Percentiles rank a stretch among this genome's conserved stretches.
phyloP scores from a whole-genome alignment of 2,113 vertebrate genomes.

The Periophthalmodon schlosseri region DNA sequence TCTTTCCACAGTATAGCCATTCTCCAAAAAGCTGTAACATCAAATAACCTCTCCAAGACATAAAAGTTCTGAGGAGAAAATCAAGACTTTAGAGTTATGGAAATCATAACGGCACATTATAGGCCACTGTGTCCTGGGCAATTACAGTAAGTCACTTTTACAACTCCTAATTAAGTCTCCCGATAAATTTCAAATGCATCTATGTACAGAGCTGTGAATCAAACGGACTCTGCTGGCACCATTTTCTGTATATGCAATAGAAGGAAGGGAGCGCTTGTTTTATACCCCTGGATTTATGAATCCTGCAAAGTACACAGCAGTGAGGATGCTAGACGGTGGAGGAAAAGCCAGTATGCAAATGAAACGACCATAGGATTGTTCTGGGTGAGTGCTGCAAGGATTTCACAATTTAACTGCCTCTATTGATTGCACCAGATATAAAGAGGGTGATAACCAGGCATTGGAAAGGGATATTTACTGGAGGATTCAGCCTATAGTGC shows the following conservation, averaged over 20 bases:
- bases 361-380: slow-evolving; percentile 29
- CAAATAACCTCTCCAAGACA: slow-evolving; percentile 13
- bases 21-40: slow-evolving; percentile 15
- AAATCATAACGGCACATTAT: slow-evolving; percentile 61
- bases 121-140: slow-evolving; percentile 42
- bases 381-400: slow-evolving; percentile 11
- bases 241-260: slow-evolving; percentile 17
- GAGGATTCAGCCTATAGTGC: neutral
- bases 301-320: slow-evolving; percentile 51
- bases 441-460: neutral
- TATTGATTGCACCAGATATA: neutral
- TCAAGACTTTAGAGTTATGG: slow-evolving; percentile 52
- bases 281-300: slow-evolving; percentile 56
- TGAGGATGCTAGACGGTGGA: slow-evolving; percentile 30
- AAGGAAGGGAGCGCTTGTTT: slow-evolving; percentile 29
- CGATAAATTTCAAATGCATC: slow-evolving; percentile 65
- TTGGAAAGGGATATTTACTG: slow-evolving; percentile 5
- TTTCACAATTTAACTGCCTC: neutral
- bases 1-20: slow-evolving; percentile 20
- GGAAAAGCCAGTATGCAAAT: slow-evolving; percentile 46
- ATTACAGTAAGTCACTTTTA: slow-evolving; percentile 71
- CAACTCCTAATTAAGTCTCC: slow-evolving; percentile 62
- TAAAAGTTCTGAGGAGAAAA: slow-evolving; percentile 44
- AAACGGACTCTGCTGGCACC: slow-evolving; percentile 41
- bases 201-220: slow-evolving; percentile 64